phyloP scores from a whole-genome alignment of 1,140 invertebrate species.

The Hetaerina americana region DNA sequence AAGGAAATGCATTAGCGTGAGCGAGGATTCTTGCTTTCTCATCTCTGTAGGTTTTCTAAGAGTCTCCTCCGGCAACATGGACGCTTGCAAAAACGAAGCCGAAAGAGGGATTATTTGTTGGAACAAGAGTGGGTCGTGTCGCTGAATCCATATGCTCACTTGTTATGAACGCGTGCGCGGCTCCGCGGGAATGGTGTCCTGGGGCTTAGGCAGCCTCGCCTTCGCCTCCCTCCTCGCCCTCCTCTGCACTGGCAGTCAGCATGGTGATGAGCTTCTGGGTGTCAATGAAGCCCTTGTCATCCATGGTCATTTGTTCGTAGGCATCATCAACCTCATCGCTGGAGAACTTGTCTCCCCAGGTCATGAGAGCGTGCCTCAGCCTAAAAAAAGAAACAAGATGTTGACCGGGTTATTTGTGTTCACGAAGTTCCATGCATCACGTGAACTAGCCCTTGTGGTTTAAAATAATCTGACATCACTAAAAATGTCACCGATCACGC shows the following conservation, averaged over 20 bases:
- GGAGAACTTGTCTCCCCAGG: constrained; percentile 93
- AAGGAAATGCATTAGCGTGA: too few species aligned
- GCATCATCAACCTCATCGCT: constrained; percentile 86
- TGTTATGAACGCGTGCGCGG: not conserved
- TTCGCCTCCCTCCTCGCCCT: constrained; percentile 47
- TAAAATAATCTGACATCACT: too few species aligned
- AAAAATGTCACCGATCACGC: too few species aligned
- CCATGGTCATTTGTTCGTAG: constrained; percentile 89
- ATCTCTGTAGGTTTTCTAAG: too few species aligned
- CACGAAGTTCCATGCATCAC: too few species aligned
- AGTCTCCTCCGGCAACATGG: too few species aligned
- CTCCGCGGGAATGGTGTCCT: not conserved
- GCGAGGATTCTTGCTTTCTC: too few species aligned
- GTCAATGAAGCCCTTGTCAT: constrained; percentile 86
- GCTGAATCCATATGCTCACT: not conserved
- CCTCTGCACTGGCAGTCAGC: constrained; percentile 68
- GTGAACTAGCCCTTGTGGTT: too few species aligned
- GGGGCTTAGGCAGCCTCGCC: constrained; percentile 42
- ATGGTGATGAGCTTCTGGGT: constrained; percentile 74
- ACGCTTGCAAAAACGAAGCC: too few species aligned
- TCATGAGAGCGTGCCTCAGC: constrained; percentile 85
- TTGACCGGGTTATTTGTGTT: too few species aligned
- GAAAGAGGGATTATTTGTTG: too few species aligned
- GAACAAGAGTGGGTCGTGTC: too few species aligned
- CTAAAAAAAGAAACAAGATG: constrained; percentile 40